Percentiles rank a stretch among this genome's conserved stretches.
Evolutionary conservation across 2,888 invertebrate genomes (phyloP).

Genomic region (Eueremaeus valkanovi): DNA sequence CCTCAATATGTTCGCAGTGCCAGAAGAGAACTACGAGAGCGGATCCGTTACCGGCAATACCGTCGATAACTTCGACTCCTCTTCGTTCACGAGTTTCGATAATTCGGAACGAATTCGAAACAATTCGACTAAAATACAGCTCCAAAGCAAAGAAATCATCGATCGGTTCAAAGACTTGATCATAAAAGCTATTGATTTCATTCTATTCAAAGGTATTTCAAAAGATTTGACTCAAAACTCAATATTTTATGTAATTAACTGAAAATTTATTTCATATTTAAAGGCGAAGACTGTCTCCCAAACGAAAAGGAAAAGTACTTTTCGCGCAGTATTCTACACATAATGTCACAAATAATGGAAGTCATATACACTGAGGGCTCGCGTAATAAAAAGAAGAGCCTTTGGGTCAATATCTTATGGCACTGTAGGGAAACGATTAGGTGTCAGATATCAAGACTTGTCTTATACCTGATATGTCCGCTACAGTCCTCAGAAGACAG

Average conservation of each 20-base stretch:
- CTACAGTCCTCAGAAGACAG: constrained; percentile 54
- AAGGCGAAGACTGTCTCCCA: constrained; percentile 39
- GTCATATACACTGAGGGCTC: background rate
- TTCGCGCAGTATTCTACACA: constrained; percentile 43
- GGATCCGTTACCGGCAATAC: background rate
- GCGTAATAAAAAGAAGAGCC: constrained; percentile 53
- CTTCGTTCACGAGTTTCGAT: constrained; percentile 29
- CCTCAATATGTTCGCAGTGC: constrained; percentile 14
- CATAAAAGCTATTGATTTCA: constrained; percentile 43
- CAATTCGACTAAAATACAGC: constrained; percentile 5
- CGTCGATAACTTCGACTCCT: constrained; percentile 3
- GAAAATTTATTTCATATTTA: background rate
- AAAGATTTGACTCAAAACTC: constrained; percentile 37
- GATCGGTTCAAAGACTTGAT: constrained; percentile 44
- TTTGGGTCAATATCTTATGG: constrained; percentile 52
- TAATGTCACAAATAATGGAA: constrained; percentile 42
- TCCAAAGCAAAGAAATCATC: constrained; percentile 39
- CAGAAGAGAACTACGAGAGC: constrained; percentile 11
- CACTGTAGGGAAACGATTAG: constrained; percentile 52
- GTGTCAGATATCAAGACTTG: constrained; percentile 55
- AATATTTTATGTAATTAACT: no score
- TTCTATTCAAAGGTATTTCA: constrained; percentile 44
- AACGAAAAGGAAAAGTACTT: constrained; percentile 43
- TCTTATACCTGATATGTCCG: constrained; percentile 56
- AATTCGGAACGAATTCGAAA: constrained; percentile 2